These are phyloP conservation scores for Lydus trimaculatus DNA, from an alignment of 2,888 invertebrate genomes.

Conservation along the genomic window DNA sequence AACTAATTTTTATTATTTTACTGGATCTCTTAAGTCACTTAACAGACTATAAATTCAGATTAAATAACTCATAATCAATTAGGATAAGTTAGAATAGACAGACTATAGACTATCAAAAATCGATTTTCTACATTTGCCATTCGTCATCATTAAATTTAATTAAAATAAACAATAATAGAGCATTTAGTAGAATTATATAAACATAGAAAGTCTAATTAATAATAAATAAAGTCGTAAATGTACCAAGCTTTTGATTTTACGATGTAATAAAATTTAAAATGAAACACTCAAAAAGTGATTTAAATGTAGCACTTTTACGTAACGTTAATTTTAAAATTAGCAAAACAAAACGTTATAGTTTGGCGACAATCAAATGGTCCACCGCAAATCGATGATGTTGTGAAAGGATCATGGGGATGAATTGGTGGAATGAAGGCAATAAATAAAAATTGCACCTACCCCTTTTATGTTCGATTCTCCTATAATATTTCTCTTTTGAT, in stretches of 20 bases:
- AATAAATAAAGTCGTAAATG: not conserved
- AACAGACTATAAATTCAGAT: no score
- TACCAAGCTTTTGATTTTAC: not conserved
- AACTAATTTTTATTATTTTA: no score
- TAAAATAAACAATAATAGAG: not conserved
- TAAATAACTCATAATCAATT: no score
- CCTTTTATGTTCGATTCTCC: not conserved
- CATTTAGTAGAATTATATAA: not conserved
- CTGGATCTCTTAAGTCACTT: no score
- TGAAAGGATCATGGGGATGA: no score
- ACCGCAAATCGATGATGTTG: no score
- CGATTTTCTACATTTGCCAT: not conserved
- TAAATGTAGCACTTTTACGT: not conserved
- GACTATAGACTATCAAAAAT: no score
- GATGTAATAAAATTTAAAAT: not conserved
- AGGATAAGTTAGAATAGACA: no score
- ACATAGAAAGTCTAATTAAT: not conserved
- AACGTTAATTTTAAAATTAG: not conserved
- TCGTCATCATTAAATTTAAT: not conserved
- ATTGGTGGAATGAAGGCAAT: no score
- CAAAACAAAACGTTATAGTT: not conserved
- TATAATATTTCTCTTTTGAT: not conserved
- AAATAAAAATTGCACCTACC: no score
- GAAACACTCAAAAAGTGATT: not conserved
- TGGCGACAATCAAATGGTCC: no score